These are phyloP conservation scores for Salticus scenicus DNA, from an alignment of 2,888 invertebrate genomes.

Conservation along the genomic window DNA sequence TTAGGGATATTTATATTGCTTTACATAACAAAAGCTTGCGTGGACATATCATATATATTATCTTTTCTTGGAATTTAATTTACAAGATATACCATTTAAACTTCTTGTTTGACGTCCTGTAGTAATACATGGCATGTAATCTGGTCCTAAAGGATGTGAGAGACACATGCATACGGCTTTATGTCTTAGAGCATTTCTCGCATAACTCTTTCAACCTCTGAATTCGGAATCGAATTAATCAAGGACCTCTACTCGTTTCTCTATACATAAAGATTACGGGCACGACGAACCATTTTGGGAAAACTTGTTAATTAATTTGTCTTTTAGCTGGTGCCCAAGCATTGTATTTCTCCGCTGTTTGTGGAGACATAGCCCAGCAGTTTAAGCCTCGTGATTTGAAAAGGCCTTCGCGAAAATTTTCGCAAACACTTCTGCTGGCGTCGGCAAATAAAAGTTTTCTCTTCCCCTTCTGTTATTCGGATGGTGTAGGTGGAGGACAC, in stretches of 20 bases:
- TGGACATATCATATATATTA: too few relatives aligned
- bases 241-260: slow-evolving; percentile 20
- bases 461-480: slow-evolving; percentile 4
- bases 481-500: not conserved
- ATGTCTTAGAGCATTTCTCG: not conserved
- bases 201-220: slow-evolving; percentile 40
- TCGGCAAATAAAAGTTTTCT: slow-evolving; percentile 57
- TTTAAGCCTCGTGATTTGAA: slow-evolving; percentile 38
- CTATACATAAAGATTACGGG: not conserved
- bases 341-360: slow-evolving; percentile 59
- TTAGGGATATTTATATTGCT: too few relatives aligned
- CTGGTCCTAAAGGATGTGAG: not conserved
- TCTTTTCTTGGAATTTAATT: too few relatives aligned
- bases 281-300: slow-evolving; percentile 33
- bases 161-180: not conserved
- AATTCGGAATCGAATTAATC: slow-evolving; percentile 64
- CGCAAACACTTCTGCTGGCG: slow-evolving; percentile 37
- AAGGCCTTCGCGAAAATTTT: slow-evolving; percentile 45
- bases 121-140: not conserved
- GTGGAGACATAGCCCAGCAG: slow-evolving; percentile 12
- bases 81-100: too few relatives aligned
- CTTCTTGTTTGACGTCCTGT: too few relatives aligned
- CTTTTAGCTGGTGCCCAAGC: slow-evolving; percentile 41
- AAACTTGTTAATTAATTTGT: slow-evolving; percentile 69
- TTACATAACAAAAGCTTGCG: too few relatives aligned